These are phyloP conservation scores for Limnothrissa miodon DNA, from an alignment of 2,113 vertebrate species.

Conservation along the genomic window DNA sequence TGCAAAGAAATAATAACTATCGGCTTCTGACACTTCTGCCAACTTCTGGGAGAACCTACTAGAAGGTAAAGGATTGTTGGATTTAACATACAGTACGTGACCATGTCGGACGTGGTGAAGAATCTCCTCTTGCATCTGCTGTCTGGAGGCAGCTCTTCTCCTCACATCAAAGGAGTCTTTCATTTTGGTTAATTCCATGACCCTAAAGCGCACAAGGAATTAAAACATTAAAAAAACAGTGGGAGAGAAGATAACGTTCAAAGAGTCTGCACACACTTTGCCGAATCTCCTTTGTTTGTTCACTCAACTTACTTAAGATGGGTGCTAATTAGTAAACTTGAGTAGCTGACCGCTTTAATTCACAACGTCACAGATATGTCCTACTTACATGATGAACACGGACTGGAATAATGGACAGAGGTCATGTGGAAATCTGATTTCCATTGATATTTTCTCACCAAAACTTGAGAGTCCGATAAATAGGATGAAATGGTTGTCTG, in stretches of 20 bases:
- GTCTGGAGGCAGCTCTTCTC: constrained; percentile 51
- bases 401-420: neutral
- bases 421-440: neutral
- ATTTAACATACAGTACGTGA: constrained; percentile 56
- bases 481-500: neutral
- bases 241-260: neutral
- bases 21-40: neutral
- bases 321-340: neutral
- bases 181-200: constrained; percentile 37
- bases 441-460: neutral
- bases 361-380: neutral
- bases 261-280: constrained; percentile 24
- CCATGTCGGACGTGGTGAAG: constrained; percentile 48
- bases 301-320: neutral
- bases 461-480: neutral
- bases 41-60: neutral
- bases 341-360: neutral
- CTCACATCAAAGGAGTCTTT: constrained; percentile 44
- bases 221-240: neutral
- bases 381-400: neutral
- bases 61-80: neutral
- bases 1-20: constrained; percentile 30
- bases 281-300: constrained; percentile 24
- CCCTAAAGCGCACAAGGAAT: constrained; percentile 40
- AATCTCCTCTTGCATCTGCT: constrained; percentile 56